phyloP scores from a whole-genome alignment of 2,888 invertebrate species.

The Melinaea marsaeus region DNA sequence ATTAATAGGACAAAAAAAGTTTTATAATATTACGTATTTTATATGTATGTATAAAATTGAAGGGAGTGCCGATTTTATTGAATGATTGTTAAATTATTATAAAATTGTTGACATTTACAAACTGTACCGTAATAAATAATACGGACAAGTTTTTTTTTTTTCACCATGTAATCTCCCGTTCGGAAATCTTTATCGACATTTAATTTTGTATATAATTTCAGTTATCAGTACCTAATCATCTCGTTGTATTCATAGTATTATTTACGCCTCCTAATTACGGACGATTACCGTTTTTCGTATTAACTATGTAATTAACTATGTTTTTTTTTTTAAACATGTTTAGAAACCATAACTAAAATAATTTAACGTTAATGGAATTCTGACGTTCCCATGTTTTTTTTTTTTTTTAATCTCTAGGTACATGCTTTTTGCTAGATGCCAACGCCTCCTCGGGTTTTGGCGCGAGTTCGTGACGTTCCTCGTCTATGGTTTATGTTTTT shows the following conservation, averaged over 20 bases:
- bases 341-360: conserved; percentile 6
- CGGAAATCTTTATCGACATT: conserved; percentile 10
- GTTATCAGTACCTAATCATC: conserved; percentile 8
- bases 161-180: no score
- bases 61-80: neutral
- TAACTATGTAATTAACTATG: neutral
- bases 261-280: neutral
- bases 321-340: neutral
- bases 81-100: neutral
- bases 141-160: no score
- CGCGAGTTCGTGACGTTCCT: conserved; percentile 47
- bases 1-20: neutral
- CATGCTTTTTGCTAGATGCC: conserved; percentile 29
- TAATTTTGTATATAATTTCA: conserved; percentile 13
- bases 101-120: neutral
- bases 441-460: conserved; percentile 44
- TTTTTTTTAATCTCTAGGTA: neutral
- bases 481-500: conserved; percentile 37
- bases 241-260: neutral
- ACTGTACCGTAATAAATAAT: neutral
- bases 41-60: neutral
- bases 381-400: conserved; percentile 19
- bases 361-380: conserved; percentile 14
- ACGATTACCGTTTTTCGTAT: neutral
- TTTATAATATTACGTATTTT: neutral